A percentile compares a stretch with the other conserved stretches of the same genome.
Evolutionary conservation across 35 echinoderm and acorn worm species (phyloP).

Genomic region (Heliocidaris tuberculata): DNA sequence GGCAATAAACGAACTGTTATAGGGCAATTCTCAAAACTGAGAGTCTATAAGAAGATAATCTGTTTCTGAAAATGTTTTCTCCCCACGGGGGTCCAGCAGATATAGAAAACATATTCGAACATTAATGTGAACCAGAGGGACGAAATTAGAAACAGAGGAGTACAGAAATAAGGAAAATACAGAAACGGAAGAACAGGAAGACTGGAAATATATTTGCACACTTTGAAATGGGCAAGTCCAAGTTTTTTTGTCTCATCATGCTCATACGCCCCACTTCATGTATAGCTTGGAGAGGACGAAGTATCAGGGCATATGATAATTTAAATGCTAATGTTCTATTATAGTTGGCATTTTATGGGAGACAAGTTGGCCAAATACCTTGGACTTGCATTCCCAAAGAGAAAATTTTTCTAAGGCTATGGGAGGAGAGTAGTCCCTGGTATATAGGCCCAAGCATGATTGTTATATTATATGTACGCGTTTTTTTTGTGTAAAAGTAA

Average conservation of each 20-base stretch:
- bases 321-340: too few relatives aligned
- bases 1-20: background rate
- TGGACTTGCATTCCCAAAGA: too few relatives aligned
- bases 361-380: too few relatives aligned
- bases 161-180: background rate
- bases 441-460: too few relatives aligned
- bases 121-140: background rate
- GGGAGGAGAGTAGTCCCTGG: too few relatives aligned
- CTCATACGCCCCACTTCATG: too few relatives aligned
- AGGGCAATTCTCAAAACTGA: background rate
- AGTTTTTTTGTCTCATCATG: background rate
- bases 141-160: background rate
- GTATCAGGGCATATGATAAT: too few relatives aligned
- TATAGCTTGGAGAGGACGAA: too few relatives aligned
- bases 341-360: too few relatives aligned
- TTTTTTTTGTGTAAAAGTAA: too few relatives aligned
- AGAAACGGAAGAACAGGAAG: background rate
- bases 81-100: background rate
- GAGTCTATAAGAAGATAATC: background rate
- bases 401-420: too few relatives aligned
- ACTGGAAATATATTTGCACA: background rate
- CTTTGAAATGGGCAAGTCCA: background rate
- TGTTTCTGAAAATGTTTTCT: background rate
- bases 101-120: constrained; percentile 7
- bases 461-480: too few relatives aligned